A percentile compares a stretch with the other conserved stretches of the same genome.
Evolutionary conservation across 2,113 vertebrate genomes (phyloP).

Genomic region (Petrocephalus microphthalmus): DNA sequence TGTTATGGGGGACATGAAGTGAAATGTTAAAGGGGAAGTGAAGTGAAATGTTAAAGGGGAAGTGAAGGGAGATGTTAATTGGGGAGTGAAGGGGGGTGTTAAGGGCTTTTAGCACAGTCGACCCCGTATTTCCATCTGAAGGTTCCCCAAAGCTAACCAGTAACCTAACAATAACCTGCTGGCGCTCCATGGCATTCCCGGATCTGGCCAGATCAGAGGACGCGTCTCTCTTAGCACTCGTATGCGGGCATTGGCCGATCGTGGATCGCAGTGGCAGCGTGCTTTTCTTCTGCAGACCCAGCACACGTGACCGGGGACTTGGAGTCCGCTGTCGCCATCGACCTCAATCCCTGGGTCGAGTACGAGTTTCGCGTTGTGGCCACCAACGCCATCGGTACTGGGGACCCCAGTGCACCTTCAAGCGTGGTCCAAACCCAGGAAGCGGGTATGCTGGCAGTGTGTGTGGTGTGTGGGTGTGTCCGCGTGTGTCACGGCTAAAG

Average conservation of each 20-base stretch:
- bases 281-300: slow-evolving; percentile 65
- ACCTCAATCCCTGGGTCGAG: slow-evolving; percentile 93
- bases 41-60: too few species aligned
- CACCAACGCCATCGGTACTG: slow-evolving; percentile 86
- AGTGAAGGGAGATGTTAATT: not conserved
- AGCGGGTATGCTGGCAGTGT: slow-evolving; percentile 67
- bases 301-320: slow-evolving; percentile 85
- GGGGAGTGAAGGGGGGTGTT: too few species aligned
- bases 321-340: slow-evolving; percentile 90
- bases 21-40: too few species aligned
- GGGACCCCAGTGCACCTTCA: slow-evolving; percentile 84
- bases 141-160: not conserved
- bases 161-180: not conserved
- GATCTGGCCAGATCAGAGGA: not conserved
- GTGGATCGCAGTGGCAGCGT: not conserved
- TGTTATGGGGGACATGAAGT: too few species aligned
- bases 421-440: slow-evolving; percentile 82
- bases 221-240: not conserved
- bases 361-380: slow-evolving; percentile 96
- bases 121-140: not conserved
- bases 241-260: not conserved
- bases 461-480: not conserved
- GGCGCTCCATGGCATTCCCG: not conserved
- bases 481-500: not conserved
- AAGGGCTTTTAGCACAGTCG: slow-evolving; percentile 13